Conservation (phyloP, 1,140 invertebrate genomes). For the Drosophila teissieri region DNA sequence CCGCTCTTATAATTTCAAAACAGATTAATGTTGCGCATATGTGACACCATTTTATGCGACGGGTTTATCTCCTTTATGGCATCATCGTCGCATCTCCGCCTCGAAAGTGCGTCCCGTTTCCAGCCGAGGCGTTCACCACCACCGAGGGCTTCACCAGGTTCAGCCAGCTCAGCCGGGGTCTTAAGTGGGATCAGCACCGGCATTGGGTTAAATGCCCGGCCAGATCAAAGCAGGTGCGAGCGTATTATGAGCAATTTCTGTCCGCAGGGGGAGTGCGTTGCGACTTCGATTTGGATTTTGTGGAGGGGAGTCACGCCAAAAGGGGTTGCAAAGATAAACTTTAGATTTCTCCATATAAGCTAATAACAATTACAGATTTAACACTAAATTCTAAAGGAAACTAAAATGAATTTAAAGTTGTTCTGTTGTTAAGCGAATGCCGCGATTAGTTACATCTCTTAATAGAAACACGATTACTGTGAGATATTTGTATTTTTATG, state of each 20-base stretch:
- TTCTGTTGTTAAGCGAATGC: no score
- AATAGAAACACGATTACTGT: not conserved
- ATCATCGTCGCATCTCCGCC: conserved; percentile 58
- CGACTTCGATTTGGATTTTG: conserved; percentile 1
- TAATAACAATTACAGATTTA: no score
- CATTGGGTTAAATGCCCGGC: conserved; percentile 46
- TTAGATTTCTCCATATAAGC: not conserved
- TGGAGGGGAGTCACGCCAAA: not conserved
- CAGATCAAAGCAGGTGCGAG: conserved; percentile 66
- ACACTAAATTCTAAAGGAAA: not conserved
- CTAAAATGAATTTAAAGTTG: not conserved
- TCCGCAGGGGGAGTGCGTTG: conserved; percentile 11
- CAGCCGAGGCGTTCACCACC: conserved; percentile 24
- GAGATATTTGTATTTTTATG: no score
- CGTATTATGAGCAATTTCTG: conserved; percentile 45
- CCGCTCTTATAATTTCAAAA: conserved; percentile 81
- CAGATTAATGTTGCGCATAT: conserved; percentile 84
- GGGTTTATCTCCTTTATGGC: conserved; percentile 81
- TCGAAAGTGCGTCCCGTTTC: conserved; percentile 25
- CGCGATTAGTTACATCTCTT: no score
- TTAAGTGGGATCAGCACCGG: conserved; percentile 63
- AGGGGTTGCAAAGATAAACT: not conserved
- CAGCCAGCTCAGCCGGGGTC: conserved; percentile 38
- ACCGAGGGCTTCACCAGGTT: conserved; percentile 18
- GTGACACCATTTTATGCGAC: conserved; percentile 83